Percentiles rank a stretch among this genome's conserved stretches.
These are phyloP conservation scores for Microctonus aethiopoides DNA, from an alignment of 2,888 invertebrate genomes.

Conservation along the genomic window DNA sequence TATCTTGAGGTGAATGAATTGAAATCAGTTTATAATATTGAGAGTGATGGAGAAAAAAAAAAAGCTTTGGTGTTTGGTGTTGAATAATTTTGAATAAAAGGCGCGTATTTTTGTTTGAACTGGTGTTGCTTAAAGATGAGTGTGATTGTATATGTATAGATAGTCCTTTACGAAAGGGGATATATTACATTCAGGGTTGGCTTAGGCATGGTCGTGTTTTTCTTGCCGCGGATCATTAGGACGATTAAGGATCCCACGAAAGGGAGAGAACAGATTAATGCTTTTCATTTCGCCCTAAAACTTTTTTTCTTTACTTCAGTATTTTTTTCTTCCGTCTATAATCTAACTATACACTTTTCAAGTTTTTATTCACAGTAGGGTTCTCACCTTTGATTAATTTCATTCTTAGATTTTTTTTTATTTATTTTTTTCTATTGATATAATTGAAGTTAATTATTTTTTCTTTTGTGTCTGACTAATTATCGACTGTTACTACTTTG, in stretches of 20 bases:
- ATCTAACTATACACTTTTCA: background rate
- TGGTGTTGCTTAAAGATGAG: too few relatives aligned
- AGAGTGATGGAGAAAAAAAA: too few relatives aligned
- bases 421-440: background rate
- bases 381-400: background rate
- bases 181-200: slow-evolving; percentile 54
- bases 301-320: slow-evolving; percentile 32
- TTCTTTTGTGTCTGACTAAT: slow-evolving; percentile 11
- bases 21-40: too few relatives aligned
- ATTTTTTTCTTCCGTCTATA: background rate
- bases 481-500: background rate
- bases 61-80: too few relatives aligned
- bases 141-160: slow-evolving; percentile 40
- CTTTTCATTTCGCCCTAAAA: slow-evolving; percentile 19
- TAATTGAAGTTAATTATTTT: background rate
- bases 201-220: slow-evolving; percentile 63
- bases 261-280: slow-evolving; percentile 63
- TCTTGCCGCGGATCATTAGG: slow-evolving; percentile 66
- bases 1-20: too few relatives aligned
- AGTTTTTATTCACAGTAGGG: background rate
- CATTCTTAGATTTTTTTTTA: background rate
- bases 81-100: too few relatives aligned
- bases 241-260: slow-evolving; percentile 63
- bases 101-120: too few relatives aligned
- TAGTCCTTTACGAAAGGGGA: slow-evolving; percentile 52